A percentile compares a stretch with the other conserved stretches of the same genome.
Conservation (phyloP, 2,113 vertebrate species). For the Pogona vitticeps region DNA sequence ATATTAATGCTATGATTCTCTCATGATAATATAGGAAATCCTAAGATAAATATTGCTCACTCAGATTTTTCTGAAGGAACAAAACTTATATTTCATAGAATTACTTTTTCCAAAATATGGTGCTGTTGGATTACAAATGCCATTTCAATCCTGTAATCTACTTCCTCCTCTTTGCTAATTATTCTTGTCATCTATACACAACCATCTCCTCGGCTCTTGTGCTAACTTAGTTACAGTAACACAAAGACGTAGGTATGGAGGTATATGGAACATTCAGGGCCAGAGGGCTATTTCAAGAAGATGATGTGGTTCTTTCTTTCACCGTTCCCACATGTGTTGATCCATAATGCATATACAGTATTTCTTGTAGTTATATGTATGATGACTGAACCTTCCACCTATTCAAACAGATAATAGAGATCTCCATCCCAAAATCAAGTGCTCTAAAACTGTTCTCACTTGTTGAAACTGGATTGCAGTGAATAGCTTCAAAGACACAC, state of each 20-base stretch:
- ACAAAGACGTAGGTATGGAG: neutral
- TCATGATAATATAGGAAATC: too few relatives aligned
- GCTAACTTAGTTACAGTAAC: neutral
- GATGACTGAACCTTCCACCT: rapidly evolving
- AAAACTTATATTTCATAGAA: too few relatives aligned
- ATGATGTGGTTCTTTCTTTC: rapidly evolving
- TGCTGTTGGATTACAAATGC: neutral
- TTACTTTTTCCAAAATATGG: too few relatives aligned
- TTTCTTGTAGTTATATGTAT: neutral
- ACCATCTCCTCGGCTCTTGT: neutral
- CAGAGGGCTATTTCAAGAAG: neutral
- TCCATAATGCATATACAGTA: neutral
- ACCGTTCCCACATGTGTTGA: neutral
- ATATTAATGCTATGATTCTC: too few relatives aligned
- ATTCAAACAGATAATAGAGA: neutral
- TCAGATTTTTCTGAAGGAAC: too few relatives aligned
- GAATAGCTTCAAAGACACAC: neutral
- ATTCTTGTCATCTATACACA: neutral
- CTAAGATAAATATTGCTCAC: too few relatives aligned
- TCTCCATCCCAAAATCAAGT: neutral
- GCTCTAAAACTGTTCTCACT: neutral
- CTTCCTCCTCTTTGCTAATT: constrained; percentile 14
- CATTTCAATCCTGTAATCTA: neutral
- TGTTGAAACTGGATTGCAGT: neutral
- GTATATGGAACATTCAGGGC: neutral